phyloP scores from a whole-genome alignment of 2,888 invertebrate genomes.

The Lordiphosa andalusiaca region DNA sequence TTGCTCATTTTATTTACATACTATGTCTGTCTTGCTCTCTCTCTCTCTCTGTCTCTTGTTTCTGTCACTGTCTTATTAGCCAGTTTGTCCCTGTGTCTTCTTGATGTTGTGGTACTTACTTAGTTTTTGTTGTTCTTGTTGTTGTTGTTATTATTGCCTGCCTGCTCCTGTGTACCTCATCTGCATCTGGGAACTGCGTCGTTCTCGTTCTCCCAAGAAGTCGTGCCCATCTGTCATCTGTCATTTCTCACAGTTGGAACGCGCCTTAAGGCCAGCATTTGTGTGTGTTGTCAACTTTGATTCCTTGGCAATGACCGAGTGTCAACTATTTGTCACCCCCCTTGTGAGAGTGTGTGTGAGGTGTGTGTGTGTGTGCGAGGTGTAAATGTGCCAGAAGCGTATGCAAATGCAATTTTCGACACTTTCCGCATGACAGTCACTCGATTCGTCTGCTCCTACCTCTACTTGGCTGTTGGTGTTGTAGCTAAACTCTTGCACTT shows the following conservation, averaged over 20 bases:
- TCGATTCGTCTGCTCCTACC: slow-evolving; percentile 53
- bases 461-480: slow-evolving; percentile 16
- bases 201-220: neutral
- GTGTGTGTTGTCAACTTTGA: slow-evolving; percentile 12
- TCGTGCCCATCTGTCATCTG: slow-evolving; percentile 4
- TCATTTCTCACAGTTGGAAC: slow-evolving; percentile 7
- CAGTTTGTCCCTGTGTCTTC: neutral
- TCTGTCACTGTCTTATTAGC: neutral
- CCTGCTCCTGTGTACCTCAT: too few relatives aligned
- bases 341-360: neutral
- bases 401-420: slow-evolving; percentile 72
- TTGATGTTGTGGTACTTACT: neutral
- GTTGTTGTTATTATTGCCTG: too few relatives aligned
- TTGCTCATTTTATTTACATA: neutral
- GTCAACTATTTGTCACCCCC: slow-evolving; percentile 15
- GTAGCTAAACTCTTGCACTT: slow-evolving; percentile 10
- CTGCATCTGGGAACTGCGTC: neutral
- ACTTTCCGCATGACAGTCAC: slow-evolving; percentile 62
- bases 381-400: slow-evolving; percentile 42
- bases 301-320: slow-evolving; percentile 6
- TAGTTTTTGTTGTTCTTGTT: too few relatives aligned
- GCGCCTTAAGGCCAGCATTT: slow-evolving; percentile 3
- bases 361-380: slow-evolving; percentile 4
- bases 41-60: too few relatives aligned
- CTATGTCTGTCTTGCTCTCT: slow-evolving; percentile 1